These are phyloP conservation scores for Phataginus tetradactyla DNA, from an alignment of 2,797 vertebrate species.

Conservation along the genomic window DNA sequence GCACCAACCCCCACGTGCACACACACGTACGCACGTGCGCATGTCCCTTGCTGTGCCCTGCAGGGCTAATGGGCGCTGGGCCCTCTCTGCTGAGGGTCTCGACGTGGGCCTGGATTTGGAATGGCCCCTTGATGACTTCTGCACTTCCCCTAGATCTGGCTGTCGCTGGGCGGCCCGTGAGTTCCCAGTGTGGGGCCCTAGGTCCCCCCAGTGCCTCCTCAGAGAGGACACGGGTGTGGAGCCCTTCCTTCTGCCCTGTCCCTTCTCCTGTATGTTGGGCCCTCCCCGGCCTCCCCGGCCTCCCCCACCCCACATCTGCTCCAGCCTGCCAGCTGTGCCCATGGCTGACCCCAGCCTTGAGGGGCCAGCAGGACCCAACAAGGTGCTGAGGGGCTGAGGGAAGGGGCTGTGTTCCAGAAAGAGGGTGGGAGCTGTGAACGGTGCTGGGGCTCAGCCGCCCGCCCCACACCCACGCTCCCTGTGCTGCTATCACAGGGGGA, in stretches of 20 bases:
- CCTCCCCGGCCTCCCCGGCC: not conserved
- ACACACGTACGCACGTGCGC: not conserved
- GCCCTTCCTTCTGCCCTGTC: not conserved
- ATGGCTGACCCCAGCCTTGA: not conserved
- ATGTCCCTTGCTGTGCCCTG: not conserved
- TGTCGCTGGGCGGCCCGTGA: not conserved
- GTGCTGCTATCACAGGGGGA: not conserved
- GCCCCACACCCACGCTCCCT: not conserved
- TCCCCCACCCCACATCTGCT: too few species aligned
- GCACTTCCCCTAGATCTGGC: not conserved
- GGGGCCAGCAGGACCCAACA: not conserved
- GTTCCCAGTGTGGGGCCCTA: not conserved
- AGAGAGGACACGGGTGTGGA: not conserved
- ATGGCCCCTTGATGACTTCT: not conserved
- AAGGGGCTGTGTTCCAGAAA: not conserved
- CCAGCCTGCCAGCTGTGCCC: not conserved
- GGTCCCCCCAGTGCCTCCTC: not conserved
- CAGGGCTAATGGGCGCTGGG: not conserved
- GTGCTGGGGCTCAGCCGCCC: not conserved
- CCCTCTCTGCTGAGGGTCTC: not conserved
- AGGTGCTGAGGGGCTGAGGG: not conserved
- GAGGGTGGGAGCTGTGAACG: rapidly evolving
- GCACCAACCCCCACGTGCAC: too few species aligned
- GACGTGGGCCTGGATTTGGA: not conserved
- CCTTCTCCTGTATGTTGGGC: not conserved